Conservation (phyloP, 2,888 invertebrate genomes). For the Chironomus riparius region DNA sequence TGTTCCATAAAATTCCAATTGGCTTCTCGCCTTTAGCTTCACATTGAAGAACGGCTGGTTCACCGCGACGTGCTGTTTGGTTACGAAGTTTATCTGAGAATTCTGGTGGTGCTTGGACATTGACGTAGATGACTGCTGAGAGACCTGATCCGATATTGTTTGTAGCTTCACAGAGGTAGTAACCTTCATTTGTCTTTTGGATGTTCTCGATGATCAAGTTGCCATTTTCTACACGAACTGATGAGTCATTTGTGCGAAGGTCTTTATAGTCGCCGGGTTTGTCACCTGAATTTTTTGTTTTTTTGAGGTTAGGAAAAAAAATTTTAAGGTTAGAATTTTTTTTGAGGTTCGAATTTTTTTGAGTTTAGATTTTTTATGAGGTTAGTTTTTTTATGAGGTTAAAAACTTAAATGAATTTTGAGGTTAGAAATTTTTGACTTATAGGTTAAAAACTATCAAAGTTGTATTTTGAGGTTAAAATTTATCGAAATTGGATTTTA, state of each 20-base stretch:
- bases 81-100: slow-evolving; percentile 87
- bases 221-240: slow-evolving; percentile 89
- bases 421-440: too few relatives aligned
- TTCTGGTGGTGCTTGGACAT: slow-evolving; percentile 91
- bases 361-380: too few relatives aligned
- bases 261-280: slow-evolving; percentile 90
- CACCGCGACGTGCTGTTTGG: slow-evolving; percentile 82
- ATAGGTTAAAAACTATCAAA: too few relatives aligned
- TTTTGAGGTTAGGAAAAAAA: background rate
- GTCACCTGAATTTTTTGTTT: slow-evolving; percentile 57
- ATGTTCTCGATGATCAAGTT: slow-evolving; percentile 83
- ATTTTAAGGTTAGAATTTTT: too few relatives aligned
- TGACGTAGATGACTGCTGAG: slow-evolving; percentile 87
- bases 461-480: too few relatives aligned
- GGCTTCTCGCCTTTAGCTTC: slow-evolving; percentile 92
- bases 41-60: slow-evolving; percentile 84
- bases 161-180: slow-evolving; percentile 90
- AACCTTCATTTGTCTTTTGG: slow-evolving; percentile 87
- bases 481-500: too few relatives aligned
- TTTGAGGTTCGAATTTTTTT: too few relatives aligned
- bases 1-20: slow-evolving; percentile 89
- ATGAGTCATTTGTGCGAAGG: slow-evolving; percentile 79
- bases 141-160: slow-evolving; percentile 93
- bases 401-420: too few relatives aligned
- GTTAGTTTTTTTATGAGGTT: too few relatives aligned